Evolutionary conservation across 2,888 invertebrate species (phyloP).

Genomic region (Listrodromus nycthemerus): DNA sequence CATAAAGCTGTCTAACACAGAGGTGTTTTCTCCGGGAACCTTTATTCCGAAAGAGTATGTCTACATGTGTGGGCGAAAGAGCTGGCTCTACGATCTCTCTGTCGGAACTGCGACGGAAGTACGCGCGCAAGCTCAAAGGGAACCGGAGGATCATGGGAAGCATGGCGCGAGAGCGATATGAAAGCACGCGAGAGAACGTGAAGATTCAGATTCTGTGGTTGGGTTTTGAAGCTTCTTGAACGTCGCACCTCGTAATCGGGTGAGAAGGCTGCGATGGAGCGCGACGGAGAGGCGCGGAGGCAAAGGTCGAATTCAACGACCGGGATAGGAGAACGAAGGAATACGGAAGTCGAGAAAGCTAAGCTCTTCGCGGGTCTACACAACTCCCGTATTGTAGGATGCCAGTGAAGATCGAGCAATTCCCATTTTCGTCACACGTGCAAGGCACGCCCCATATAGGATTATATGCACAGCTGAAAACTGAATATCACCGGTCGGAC

Average conservation of each 20-base stretch:
- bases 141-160: constrained; percentile 28
- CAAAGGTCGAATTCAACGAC: constrained; percentile 31
- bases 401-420: constrained; percentile 31
- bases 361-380: constrained; percentile 6
- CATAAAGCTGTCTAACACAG: constrained; percentile 42
- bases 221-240: constrained; percentile 43
- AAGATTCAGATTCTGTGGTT: constrained; percentile 49
- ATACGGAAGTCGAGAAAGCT: constrained; percentile 33
- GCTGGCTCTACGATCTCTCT: constrained; percentile 12
- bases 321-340: constrained; percentile 9
- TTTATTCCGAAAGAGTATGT: background rate
- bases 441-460: constrained; percentile 15
- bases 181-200: constrained; percentile 29
- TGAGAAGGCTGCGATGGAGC: constrained; percentile 6
- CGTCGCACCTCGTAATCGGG: constrained; percentile 44
- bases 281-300: constrained; percentile 1
- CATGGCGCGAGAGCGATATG: constrained; percentile 18
- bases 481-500: background rate
- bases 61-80: constrained; percentile 7
- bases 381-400: constrained; percentile 25
- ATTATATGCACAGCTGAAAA: background rate
- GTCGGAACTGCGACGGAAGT: constrained; percentile 51
- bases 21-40: background rate
- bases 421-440: constrained; percentile 45
- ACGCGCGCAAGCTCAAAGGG: constrained; percentile 44